A percentile compares a stretch with the other conserved stretches of the same genome.
Conservation (phyloP, 2,888 invertebrate genomes). For the Eustalomyia histrio region DNA sequence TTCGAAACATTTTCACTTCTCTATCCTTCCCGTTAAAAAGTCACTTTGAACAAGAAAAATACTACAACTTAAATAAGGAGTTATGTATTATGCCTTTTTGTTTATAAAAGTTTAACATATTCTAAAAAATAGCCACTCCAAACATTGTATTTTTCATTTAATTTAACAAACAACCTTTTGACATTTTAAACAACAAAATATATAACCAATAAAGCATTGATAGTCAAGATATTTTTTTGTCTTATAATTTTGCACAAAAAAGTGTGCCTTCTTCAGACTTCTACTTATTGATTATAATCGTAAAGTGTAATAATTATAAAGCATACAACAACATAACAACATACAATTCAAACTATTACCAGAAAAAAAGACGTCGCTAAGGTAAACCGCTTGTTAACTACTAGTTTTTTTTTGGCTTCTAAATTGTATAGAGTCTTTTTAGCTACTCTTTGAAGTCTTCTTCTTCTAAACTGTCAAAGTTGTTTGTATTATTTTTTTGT, state of each 20-base stretch:
- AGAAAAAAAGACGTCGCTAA: conserved; percentile 46
- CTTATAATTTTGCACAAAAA: conserved; percentile 22
- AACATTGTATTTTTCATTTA: not conserved
- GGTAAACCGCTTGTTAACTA: conserved; percentile 57
- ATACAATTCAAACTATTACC: conserved; percentile 15
- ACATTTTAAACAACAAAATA: conserved; percentile 15
- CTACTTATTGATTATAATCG: conserved; percentile 53
- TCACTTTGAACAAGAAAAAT: no score
- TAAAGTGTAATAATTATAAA: conserved; percentile 63
- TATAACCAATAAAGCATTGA: not conserved
- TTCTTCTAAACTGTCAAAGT: conserved; percentile 52
- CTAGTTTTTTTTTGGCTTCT: conserved; percentile 36
- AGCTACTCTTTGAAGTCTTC: conserved; percentile 2
- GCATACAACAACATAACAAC: conserved; percentile 32
- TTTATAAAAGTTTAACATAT: not conserved
- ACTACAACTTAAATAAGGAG: not conserved
- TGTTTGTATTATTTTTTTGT: conserved; percentile 41
- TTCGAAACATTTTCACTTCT: no score
- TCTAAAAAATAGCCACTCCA: not conserved
- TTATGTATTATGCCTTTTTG: not conserved
- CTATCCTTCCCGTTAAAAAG: no score
- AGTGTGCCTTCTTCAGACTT: conserved; percentile 51
- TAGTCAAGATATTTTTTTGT: not conserved
- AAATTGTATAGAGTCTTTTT: not conserved
- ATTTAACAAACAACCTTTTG: conserved; percentile 16